A percentile compares a stretch with the other conserved stretches of the same genome.
Evolutionary conservation across 2,888 invertebrate species (phyloP).

Genomic region (Euplexia lucipara): DNA sequence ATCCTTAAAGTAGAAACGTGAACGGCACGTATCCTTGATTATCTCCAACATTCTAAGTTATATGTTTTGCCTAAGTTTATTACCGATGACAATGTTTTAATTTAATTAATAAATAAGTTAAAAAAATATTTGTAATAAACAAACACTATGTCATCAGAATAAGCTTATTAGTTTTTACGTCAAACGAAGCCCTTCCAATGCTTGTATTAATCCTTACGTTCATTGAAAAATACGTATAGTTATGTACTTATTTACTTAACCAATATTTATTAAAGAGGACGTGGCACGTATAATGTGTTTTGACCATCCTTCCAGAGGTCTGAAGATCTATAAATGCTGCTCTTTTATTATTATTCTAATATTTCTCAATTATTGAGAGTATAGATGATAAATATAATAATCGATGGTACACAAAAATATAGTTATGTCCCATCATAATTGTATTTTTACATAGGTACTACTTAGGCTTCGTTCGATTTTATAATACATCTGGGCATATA

Average conservation of each 20-base stretch:
- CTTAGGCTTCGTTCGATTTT: too few species aligned
- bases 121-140: conserved; percentile 3
- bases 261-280: neutral
- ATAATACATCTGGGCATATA: too few species aligned
- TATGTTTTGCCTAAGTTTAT: neutral
- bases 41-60: neutral
- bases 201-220: conserved; percentile 18
- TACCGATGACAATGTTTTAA: too few species aligned
- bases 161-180: conserved; percentile 55
- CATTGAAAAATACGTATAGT: neutral
- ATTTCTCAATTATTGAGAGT: too few species aligned
- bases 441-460: too few species aligned
- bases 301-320: neutral
- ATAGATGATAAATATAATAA: too few species aligned
- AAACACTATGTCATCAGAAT: conserved; percentile 32
- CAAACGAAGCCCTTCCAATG: conserved; percentile 45
- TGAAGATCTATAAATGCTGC: neutral
- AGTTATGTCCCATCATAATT: too few species aligned
- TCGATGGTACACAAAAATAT: too few species aligned
- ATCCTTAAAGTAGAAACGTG: too few species aligned
- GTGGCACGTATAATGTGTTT: neutral
- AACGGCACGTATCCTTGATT: too few species aligned
- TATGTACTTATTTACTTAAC: neutral
- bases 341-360: neutral
- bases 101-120: neutral